Percentiles rank a stretch among this genome's conserved stretches.
Conservation (phyloP, 2,113 vertebrate species). For the Eublepharis macularius region DNA sequence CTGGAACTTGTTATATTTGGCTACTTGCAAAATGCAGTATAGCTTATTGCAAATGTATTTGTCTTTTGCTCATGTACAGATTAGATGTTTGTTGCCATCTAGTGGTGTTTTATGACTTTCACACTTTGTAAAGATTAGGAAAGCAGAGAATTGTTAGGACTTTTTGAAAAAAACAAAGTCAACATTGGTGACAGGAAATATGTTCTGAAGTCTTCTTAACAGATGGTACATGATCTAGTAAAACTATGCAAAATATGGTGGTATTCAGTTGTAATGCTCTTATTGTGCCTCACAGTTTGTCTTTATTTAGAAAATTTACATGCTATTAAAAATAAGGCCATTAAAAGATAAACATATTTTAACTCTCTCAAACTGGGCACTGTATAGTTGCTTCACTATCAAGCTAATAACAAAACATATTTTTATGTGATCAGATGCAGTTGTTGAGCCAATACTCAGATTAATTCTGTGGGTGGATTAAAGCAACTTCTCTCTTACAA, state of each 20-base stretch:
- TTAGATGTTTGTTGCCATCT: conserved; percentile 7
- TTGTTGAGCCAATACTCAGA: background rate
- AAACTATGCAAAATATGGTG: too few species aligned
- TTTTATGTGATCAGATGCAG: background rate
- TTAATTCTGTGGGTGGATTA: background rate
- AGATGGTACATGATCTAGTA: background rate
- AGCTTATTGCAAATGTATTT: background rate
- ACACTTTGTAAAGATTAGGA: background rate
- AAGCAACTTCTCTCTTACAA: background rate
- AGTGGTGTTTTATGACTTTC: background rate
- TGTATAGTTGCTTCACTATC: too few species aligned
- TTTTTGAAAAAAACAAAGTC: too few species aligned
- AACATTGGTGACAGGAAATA: too few species aligned
- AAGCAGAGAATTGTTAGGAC: background rate
- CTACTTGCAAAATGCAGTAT: background rate
- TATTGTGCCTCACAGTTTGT: background rate
- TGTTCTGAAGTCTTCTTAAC: background rate
- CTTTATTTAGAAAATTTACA: too few species aligned
- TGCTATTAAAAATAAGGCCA: too few species aligned
- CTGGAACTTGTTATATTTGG: background rate
- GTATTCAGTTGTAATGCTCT: background rate
- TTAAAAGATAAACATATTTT: too few species aligned
- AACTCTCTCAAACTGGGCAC: too few species aligned
- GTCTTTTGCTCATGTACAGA: background rate
- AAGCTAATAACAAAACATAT: background rate